A percentile compares a stretch with the other conserved stretches of the same genome.
Conservation (phyloP, 2,797 vertebrate species). For the Zenarchopterus dispar region DNA sequence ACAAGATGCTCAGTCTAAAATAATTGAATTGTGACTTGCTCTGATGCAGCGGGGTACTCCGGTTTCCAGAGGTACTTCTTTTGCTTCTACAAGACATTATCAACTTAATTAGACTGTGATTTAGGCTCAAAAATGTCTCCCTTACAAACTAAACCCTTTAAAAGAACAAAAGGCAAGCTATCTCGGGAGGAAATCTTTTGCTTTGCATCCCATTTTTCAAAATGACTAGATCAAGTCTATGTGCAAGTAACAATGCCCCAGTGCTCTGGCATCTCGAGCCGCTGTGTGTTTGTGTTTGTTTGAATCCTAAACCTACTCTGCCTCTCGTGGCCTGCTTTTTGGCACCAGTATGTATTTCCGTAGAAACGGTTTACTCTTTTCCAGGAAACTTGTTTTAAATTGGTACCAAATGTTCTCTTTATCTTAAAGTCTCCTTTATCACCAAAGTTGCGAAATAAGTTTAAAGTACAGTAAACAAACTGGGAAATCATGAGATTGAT, state of each 20-base stretch:
- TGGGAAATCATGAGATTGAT: neutral
- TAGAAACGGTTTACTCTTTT: conserved; percentile 17
- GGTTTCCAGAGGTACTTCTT: conserved; percentile 49
- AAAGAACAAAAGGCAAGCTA: conserved; percentile 34
- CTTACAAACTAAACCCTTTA: conserved; percentile 25
- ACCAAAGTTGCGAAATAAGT: neutral
- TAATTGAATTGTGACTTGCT: conserved; percentile 58
- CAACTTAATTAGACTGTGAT: conserved; percentile 64
- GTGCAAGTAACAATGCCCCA: conserved; percentile 26
- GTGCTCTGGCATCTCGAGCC: conserved; percentile 29
- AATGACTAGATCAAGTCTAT: conserved; percentile 53
- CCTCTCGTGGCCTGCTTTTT: conserved; percentile 8
- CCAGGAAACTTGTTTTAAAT: conserved; percentile 26
- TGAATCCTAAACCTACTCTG: conserved; percentile 40
- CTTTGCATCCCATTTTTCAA: conserved; percentile 41
- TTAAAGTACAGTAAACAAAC: neutral
- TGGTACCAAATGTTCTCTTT: conserved; percentile 7
- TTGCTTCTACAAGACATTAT: conserved; percentile 57
- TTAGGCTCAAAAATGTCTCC: conserved; percentile 45
- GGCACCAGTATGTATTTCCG: conserved; percentile 2
- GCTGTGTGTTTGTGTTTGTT: conserved; percentile 40
- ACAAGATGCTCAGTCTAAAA: conserved; percentile 30
- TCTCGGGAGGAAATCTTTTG: conserved; percentile 58
- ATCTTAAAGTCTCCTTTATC: conserved; percentile 2
- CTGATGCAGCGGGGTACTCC: conserved; percentile 24